phyloP scores from a whole-genome alignment of 2,888 invertebrate genomes.

The Alloscopus bannaensis region DNA sequence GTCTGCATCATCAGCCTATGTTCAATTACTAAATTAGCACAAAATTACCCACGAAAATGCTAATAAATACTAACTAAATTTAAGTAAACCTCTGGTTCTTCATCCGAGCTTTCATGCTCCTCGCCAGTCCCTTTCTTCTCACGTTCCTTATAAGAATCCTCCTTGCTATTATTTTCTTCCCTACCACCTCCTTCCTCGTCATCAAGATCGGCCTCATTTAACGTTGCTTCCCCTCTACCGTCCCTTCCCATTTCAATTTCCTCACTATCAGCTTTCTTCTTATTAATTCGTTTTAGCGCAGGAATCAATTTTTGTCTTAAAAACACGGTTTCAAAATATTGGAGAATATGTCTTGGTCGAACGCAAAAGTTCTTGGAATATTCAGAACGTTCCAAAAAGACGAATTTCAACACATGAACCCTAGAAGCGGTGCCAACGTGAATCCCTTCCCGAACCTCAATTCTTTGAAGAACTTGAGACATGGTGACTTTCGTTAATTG shows the following conservation, averaged over 20 bases:
- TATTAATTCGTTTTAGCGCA: constrained; percentile 79
- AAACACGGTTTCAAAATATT: constrained; percentile 85
- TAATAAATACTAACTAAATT: not conserved
- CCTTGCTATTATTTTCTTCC: constrained; percentile 66
- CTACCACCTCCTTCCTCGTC: constrained; percentile 70
- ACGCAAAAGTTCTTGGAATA: constrained; percentile 86
- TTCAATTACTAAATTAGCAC: not conserved
- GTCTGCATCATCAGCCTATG: constrained; percentile 76
- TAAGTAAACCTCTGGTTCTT: constrained; percentile 76
- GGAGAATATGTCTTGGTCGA: constrained; percentile 82
- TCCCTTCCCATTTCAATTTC: constrained; percentile 73
- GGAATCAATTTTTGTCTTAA: constrained; percentile 81
- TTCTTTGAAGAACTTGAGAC: constrained; percentile 85
- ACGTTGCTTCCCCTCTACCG: constrained; percentile 26
- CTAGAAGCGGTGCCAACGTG: constrained; percentile 77
- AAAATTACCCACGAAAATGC: not conserved
- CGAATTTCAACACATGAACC: constrained; percentile 82
- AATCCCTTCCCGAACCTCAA: constrained; percentile 80
- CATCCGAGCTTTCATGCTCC: constrained; percentile 81
- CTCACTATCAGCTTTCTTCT: constrained; percentile 77
- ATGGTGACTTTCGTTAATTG: constrained; percentile 87
- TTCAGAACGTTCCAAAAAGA: constrained; percentile 84
- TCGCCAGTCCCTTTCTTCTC: constrained; percentile 73
- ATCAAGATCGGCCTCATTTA: constrained; percentile 19
- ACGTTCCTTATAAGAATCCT: constrained; percentile 57